Conservation (phyloP, 2,113 vertebrate genomes). For the Parus major region DNA sequence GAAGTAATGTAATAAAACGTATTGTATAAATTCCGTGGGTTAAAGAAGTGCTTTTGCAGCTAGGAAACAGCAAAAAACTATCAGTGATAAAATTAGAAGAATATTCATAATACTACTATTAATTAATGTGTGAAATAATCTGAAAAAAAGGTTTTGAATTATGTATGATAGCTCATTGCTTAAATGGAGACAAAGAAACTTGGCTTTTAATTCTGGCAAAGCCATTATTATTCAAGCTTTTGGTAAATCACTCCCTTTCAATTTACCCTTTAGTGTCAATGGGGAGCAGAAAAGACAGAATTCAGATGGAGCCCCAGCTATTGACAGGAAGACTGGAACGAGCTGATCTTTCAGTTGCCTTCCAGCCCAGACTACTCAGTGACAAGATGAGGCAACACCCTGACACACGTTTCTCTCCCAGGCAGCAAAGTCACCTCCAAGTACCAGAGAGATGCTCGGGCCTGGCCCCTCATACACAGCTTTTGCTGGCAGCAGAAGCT, state of each 20-base stretch:
- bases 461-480: accelerated
- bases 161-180: constrained; percentile 9
- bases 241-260: neutral
- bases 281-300: neutral
- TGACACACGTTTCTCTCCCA: accelerated
- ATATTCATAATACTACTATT: constrained; percentile 32
- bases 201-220: constrained; percentile 30
- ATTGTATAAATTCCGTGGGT: neutral
- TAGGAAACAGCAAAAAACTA: neutral
- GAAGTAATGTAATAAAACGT: neutral
- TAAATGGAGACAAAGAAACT: neutral
- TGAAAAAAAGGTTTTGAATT: constrained; percentile 44
- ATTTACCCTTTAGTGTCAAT: neutral
- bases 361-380: neutral
- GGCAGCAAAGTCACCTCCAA: neutral
- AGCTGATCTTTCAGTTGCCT: neutral
- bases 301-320: neutral
- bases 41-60: neutral
- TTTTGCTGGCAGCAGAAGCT: neutral
- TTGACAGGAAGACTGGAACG: neutral
- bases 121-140: constrained; percentile 36
- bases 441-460: neutral
- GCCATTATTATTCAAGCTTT: neutral
- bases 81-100: neutral
- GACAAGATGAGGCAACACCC: accelerated